phyloP scores from a whole-genome alignment of 1,140 invertebrate species.

The Luehdorfia chinensis region DNA sequence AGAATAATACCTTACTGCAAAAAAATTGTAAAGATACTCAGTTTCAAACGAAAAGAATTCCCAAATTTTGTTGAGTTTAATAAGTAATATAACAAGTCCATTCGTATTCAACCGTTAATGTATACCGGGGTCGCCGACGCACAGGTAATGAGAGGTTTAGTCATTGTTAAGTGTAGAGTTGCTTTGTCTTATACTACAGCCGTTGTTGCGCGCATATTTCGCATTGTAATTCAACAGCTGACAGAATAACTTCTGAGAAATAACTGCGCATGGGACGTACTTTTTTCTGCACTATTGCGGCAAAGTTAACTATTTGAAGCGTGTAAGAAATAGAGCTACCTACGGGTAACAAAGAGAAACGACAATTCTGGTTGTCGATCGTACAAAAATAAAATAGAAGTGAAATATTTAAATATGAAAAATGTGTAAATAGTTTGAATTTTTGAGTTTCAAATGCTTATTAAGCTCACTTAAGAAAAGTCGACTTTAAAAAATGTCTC shows the following conservation, averaged over 20 bases:
- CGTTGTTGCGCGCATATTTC: neutral
- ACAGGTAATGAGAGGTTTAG: slow-evolving; percentile 8
- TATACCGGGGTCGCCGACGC: neutral
- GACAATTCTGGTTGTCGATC: no score
- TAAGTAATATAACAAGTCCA: slow-evolving; percentile 3
- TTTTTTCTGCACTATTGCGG: slow-evolving; percentile 10
- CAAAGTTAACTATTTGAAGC: neutral
- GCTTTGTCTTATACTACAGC: neutral
- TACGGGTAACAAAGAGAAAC: no score
- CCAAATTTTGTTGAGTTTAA: neutral
- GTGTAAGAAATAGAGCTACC: no score
- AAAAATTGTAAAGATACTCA: neutral
- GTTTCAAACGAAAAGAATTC: neutral
- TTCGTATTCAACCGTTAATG: slow-evolving; percentile 8
- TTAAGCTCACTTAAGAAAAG: no score
- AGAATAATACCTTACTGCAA: no score
- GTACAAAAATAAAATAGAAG: no score
- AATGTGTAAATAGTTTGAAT: no score
- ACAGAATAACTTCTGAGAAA: slow-evolving; percentile 4
- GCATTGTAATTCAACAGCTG: slow-evolving; percentile 7
- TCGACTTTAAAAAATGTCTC: no score
- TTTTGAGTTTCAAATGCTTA: no score
- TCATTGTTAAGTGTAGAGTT: slow-evolving; percentile 3
- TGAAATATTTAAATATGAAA: no score
- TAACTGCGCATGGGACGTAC: no score